Base-by-base conservation (phyloP, 64 coral and sea anemone species). In the Trachythela sp. region DNA sequence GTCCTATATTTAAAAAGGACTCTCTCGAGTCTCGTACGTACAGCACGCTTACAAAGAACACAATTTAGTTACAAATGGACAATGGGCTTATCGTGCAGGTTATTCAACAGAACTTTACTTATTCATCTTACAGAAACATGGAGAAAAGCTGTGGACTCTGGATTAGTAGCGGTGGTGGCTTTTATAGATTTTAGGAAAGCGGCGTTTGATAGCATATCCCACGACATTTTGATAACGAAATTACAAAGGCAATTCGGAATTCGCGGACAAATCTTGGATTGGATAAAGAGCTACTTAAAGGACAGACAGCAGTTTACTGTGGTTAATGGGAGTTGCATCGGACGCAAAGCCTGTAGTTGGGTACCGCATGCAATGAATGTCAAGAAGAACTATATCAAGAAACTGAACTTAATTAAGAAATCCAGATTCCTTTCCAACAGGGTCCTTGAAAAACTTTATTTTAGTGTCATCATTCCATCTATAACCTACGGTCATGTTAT, bases 131-230 rank as follows among this genome's bases (percentile, higher is more conserved):
- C 90, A 11, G 90, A 87, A 87, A 87, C 70, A 83, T 87, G 85
- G 90, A 43, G 45, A 22, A 49, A 26, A 50, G 84, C 84, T 34
- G 15, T 91, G 32, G 90, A 91, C 36, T 58, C 70, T 36, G 50
- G 90, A 72, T 64, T 11, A 36, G 34, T 29, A 80, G 90, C 86
- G 31, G 59, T 67, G 83, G 85, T 54, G 22, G 68, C 86, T 60
- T 92, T 92, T 42, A 92, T 92, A 24, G 45, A 87, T 40, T 87
- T 92, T 41, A 59, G 70, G 36, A 92, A 92, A 60, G 85, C 41
- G 36, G 41, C 90, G 54, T 92, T 87, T 87, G 90, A 92, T 43
- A 80, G 84, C 54, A 85, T 92, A 40, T 87, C 85, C 70, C 90
- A 92, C 48, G 83, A 48, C 30, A 41, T 80, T 27, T 52, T 83